phyloP scores from a whole-genome alignment of 2,888 invertebrate genomes.

The Agrotis clavis region DNA sequence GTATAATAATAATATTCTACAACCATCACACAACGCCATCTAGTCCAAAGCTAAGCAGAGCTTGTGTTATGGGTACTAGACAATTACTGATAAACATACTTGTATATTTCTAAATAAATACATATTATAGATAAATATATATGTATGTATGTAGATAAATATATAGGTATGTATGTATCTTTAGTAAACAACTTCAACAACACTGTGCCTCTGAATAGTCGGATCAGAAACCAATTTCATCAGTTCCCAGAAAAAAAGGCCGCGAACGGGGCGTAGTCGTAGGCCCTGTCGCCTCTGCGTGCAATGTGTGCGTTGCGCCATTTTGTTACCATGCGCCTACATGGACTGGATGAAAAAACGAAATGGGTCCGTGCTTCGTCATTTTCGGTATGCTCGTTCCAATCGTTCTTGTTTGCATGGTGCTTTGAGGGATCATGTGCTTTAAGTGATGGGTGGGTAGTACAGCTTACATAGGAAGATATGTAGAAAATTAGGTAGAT shows the following conservation, averaged over 20 bases:
- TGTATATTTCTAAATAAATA: too few relatives aligned
- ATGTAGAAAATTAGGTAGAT: too few relatives aligned
- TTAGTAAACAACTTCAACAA: neutral
- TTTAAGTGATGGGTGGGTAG: neutral
- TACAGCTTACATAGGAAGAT: neutral
- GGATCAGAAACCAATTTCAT: neutral
- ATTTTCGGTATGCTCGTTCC: neutral
- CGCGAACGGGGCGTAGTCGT: neutral
- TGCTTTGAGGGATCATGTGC: neutral
- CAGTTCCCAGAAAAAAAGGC: neutral
- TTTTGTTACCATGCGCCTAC: slow-evolving; percentile 1
- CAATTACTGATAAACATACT: too few relatives aligned
- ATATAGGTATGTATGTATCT: neutral
- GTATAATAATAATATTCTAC: too few relatives aligned
- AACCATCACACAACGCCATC: too few relatives aligned
- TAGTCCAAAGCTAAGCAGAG: too few relatives aligned
- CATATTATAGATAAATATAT: too few relatives aligned
- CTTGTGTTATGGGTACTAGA: too few relatives aligned
- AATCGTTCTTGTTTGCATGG: neutral
- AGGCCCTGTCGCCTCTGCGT: neutral
- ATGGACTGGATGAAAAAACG: neutral
- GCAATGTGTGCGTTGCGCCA: slow-evolving; percentile 9
- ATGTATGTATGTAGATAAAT: too few relatives aligned
- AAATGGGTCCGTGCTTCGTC: neutral
- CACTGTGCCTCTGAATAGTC: neutral